These are phyloP conservation scores for Tetragnatha montana DNA, from an alignment of 2,888 invertebrate genomes.

Conservation along the genomic window DNA sequence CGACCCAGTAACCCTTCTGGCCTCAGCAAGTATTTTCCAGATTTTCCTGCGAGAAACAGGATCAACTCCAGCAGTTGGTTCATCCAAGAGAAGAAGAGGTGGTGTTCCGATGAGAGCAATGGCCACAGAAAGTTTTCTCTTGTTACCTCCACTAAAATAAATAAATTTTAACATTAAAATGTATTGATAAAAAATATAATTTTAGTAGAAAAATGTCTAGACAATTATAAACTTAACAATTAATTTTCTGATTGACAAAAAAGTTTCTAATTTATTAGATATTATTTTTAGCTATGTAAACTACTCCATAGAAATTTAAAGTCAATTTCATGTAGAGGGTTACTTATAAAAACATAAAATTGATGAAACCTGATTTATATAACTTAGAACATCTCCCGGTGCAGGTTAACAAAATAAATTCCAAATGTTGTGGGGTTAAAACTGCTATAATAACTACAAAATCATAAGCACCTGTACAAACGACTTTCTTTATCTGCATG, in stretches of 20 bases:
- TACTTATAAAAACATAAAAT: too few relatives aligned
- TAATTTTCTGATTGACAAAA: not conserved
- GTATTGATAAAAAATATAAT: not conserved
- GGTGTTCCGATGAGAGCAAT: slow-evolving; percentile 72
- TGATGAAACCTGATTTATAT: too few relatives aligned
- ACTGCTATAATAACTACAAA: not conserved
- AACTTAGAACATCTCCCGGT: not conserved
- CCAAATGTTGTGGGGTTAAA: not conserved
- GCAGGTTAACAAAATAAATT: not conserved
- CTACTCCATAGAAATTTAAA: not conserved
- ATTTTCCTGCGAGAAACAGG: slow-evolving; percentile 72
- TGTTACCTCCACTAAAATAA: slow-evolving; percentile 72
- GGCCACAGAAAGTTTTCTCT: slow-evolving; percentile 72
- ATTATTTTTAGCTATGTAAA: too few relatives aligned
- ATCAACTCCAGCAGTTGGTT: slow-evolving; percentile 73
- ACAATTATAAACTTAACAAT: not conserved
- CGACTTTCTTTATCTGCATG: slow-evolving; percentile 71
- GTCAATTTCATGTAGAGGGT: too few relatives aligned
- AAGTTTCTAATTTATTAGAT: not conserved
- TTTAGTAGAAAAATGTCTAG: not conserved
- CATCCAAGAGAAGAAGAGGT: slow-evolving; percentile 71
- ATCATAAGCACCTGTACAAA: slow-evolving; percentile 48
- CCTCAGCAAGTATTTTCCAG: slow-evolving; percentile 71
- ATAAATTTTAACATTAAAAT: slow-evolving; percentile 14
- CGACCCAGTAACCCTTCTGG: slow-evolving; percentile 64